phyloP scores from a whole-genome alignment of 2,888 invertebrate genomes.

The Drosophila sordidapex region DNA sequence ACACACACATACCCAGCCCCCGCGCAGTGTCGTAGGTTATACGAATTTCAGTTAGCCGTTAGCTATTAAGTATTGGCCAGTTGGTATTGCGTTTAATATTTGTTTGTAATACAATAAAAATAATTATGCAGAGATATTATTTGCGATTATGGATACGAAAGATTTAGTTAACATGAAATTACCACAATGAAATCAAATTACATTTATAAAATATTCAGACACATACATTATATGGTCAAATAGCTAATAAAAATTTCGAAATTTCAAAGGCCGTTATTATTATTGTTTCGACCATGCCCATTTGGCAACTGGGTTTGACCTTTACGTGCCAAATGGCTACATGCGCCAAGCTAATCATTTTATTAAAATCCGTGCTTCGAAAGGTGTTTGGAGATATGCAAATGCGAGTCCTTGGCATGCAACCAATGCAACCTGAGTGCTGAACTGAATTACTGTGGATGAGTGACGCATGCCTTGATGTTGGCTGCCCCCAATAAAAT shows the following conservation, averaged over 20 bases:
- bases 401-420: conserved; percentile 55
- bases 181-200: conserved; percentile 63
- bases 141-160: conserved; percentile 43
- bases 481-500: conserved; percentile 51
- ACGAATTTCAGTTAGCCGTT: conserved; percentile 73
- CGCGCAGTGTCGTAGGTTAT: conserved; percentile 67
- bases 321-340: conserved; percentile 64
- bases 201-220: conserved; percentile 49
- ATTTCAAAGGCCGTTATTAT: conserved; percentile 46
- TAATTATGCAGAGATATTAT: conserved; percentile 29
- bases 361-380: conserved; percentile 48
- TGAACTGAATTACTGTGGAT: background rate
- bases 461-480: conserved; percentile 32
- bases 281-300: conserved; percentile 45
- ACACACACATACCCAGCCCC: background rate
- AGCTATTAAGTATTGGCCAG: conserved; percentile 65
- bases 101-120: conserved; percentile 7
- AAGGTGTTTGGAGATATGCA: conserved; percentile 53
- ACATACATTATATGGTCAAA: conserved; percentile 65
- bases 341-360: conserved; percentile 49
- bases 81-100: conserved; percentile 50
- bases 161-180: conserved; percentile 67
- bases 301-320: conserved; percentile 60
- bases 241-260: conserved; percentile 77
- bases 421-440: background rate